phyloP scores from a whole-genome alignment of 2,113 vertebrate genomes.

The Gracilinanus agilis region DNA sequence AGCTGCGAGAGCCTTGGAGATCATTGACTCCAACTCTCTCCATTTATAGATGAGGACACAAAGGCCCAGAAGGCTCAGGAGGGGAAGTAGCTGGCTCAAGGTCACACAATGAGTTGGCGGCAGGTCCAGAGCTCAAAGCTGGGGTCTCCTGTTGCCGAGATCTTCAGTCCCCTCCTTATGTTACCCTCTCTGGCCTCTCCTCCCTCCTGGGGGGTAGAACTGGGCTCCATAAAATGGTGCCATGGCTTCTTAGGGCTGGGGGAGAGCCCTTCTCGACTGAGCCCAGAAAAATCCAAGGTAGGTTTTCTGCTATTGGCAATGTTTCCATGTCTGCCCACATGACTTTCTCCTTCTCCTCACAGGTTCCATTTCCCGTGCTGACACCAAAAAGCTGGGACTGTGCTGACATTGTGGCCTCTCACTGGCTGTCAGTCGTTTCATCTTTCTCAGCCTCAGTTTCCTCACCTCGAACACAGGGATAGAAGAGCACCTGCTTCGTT shows the following conservation, averaged over 20 bases:
- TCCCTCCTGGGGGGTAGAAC: background rate
- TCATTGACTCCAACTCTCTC: background rate
- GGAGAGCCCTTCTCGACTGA: background rate
- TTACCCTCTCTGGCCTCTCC: background rate
- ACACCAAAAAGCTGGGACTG: background rate
- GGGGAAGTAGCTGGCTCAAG: background rate
- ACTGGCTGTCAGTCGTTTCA: background rate
- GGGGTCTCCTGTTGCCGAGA: background rate
- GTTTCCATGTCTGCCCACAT: background rate
- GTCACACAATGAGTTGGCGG: background rate
- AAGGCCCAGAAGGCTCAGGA: slow-evolving; percentile 50
- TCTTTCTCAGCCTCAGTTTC: background rate
- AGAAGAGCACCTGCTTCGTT: background rate
- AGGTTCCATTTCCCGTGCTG: background rate
- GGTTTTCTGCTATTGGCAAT: background rate
- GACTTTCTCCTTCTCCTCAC: slow-evolving; percentile 17
- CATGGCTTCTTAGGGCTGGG: no score
- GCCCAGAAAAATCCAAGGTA: background rate
- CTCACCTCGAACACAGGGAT: background rate
- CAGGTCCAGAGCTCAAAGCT: background rate
- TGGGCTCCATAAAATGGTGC: no score
- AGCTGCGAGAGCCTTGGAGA: slow-evolving; percentile 2
- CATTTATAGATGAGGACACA: slow-evolving; percentile 39
- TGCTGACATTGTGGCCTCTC: background rate
- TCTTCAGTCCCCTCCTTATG: background rate